phyloP scores from a whole-genome alignment of 2,888 invertebrate genomes.

The Drosophila fulvimacula region DNA sequence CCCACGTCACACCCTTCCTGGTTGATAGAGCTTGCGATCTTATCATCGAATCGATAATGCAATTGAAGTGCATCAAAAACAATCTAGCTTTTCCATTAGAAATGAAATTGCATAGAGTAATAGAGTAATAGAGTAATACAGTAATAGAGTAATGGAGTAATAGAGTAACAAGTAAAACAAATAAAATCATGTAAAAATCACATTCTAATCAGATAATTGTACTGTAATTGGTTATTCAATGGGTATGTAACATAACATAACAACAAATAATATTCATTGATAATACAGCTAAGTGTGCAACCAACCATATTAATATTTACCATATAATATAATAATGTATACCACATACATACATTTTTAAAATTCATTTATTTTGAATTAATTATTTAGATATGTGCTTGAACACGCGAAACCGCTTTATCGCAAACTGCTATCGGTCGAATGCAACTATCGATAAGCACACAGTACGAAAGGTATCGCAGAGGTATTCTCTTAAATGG shows the following conservation, averaged over 20 bases:
- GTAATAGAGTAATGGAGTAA: too few species aligned
- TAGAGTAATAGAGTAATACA: too few species aligned
- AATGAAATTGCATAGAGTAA: neutral
- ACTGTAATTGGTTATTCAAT: neutral
- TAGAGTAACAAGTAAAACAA: too few species aligned
- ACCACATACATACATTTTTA: too few species aligned
- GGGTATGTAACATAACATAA: too few species aligned
- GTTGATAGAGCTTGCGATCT: neutral
- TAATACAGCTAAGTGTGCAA: neutral
- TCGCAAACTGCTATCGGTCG: neutral
- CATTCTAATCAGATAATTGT: neutral
- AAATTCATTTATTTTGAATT: neutral
- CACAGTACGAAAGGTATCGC: constrained; percentile 12
- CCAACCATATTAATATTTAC: too few species aligned
- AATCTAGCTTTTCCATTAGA: neutral
- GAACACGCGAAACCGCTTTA: constrained; percentile 1
- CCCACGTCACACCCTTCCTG: neutral
- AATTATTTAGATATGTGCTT: neutral
- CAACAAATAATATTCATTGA: too few species aligned
- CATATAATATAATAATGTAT: too few species aligned
- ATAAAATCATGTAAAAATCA: neutral
- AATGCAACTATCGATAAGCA: constrained; percentile 23
- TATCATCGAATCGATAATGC: neutral
- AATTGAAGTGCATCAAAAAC: neutral
- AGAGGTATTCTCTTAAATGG: constrained; percentile 42